Conservation (phyloP, 1,140 invertebrate genomes). For the Zaprionus nigranus region DNA sequence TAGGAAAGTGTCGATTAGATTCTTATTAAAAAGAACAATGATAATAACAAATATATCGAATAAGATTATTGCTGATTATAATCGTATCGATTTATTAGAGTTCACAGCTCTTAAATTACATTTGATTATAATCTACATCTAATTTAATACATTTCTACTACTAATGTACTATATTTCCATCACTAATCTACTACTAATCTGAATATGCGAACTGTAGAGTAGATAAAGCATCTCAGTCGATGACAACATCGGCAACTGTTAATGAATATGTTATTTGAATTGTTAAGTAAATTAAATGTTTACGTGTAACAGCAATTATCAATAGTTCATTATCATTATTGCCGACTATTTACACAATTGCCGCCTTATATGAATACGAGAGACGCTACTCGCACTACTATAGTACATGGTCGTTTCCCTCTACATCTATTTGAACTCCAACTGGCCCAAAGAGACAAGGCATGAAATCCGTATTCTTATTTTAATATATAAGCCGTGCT, state of each 20-base stretch:
- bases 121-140: background rate
- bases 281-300: conserved; percentile 62
- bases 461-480: conserved; percentile 60
- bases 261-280: conserved; percentile 57
- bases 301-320: conserved; percentile 42
- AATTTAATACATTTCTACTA: background rate
- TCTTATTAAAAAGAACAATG: no score
- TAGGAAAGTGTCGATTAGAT: no score
- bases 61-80: no score
- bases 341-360: conserved; percentile 47
- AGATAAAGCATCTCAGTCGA: background rate
- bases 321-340: conserved; percentile 50
- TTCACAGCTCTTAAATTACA: background rate
- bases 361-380: conserved; percentile 24
- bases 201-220: background rate
- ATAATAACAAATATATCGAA: no score
- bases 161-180: background rate
- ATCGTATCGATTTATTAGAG: background rate
- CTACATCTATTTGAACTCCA: conserved; percentile 50
- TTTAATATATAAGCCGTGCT: conserved; percentile 5
- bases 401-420: conserved; percentile 1
- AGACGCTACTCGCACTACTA: background rate
- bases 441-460: conserved; percentile 42
- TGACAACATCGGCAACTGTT: conserved; percentile 33
- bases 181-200: background rate